Evolutionary conservation across 2,113 vertebrate species (phyloP), one percentile per base, ranked within the genome.

Genomic region (Ursus arctos): DNA sequence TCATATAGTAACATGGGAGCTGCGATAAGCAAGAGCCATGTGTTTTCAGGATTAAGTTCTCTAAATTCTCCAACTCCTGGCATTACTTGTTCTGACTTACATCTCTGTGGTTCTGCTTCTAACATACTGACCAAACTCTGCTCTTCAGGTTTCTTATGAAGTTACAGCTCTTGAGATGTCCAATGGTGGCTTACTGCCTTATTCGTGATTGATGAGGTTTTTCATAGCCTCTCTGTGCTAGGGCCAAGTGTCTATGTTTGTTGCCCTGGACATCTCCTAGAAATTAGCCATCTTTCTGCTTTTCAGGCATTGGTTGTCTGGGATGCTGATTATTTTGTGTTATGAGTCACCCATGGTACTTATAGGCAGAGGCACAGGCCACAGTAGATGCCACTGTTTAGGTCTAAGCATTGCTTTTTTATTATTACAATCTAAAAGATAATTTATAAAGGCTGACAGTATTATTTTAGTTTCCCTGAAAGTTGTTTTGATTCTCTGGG

Each of bases 401-500:
- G 2, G 21, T 57, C 61, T 92, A 87, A 80, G 10, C 21, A 67
- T 85, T 96, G 26, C 14, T 90, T 79, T 94, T 65, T 84, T 83
- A 77, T 36, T 98, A 7, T 74, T 77, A 71, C 40, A 91, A 33
- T n/a, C 61, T 61, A 49, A 13, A 10, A 36, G 76, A 43, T 93
- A 95, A 97, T 85, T 87, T 21, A 4, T 63, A 96, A 93, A 97
- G 96, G 86, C 1, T 49, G 63, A 87, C 57, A 92, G 77, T 81
- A 84, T 51, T 97, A 97, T 92, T 93, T 91, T 91, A 31, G n/a
- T 19, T 83, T 93, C 82, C 72, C 51, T 49, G 81, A 91, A 92
- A 51, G 18, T 57, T 40, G 7, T 57, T 98, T 98, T 98, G 13
- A 31, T 95, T 80, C 79, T 97, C n/a, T 79, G 2, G 83, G 96